These are phyloP conservation scores for Barbus barbus DNA, from an alignment of 2,113 vertebrate species.

Conservation along the genomic window DNA sequence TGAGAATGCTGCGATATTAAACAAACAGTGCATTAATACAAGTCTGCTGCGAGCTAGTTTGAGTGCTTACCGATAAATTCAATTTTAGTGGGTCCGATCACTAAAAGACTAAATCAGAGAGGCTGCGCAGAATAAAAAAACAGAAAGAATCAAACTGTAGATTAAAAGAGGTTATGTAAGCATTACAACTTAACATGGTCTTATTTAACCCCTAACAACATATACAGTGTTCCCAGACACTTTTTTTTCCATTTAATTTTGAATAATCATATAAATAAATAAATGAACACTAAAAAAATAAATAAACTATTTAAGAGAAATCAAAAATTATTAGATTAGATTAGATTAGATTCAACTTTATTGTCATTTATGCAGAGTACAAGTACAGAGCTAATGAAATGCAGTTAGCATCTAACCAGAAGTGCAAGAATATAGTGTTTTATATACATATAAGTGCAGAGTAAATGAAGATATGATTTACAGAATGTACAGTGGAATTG, in stretches of 20 bases:
- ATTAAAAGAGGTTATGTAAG: not conserved
- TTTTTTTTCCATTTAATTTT: not conserved
- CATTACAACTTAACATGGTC: not conserved
- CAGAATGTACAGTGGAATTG: too few species aligned
- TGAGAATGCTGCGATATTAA: not conserved
- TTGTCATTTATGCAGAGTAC: too few species aligned
- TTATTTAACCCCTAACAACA: not conserved
- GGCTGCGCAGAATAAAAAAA: not conserved
- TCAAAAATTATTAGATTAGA: too few species aligned
- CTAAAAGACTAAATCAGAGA: not conserved
- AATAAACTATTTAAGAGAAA: not conserved
- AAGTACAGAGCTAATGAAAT: too few species aligned
- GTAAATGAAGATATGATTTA: too few species aligned
- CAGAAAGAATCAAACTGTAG: not conserved
- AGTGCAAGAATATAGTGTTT: too few species aligned
- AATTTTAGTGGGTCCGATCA: not conserved
- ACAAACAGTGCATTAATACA: constrained; percentile 9
- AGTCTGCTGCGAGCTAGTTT: constrained; percentile 1
- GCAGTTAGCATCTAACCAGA: too few species aligned
- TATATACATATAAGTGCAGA: too few species aligned
- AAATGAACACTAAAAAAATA: not conserved
- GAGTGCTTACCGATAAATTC: not conserved
- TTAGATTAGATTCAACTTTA: too few species aligned
- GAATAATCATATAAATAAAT: not conserved
- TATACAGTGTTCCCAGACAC: not conserved